A percentile compares a stretch with the other conserved stretches of the same genome.
Evolutionary conservation across 1,140 invertebrate genomes (phyloP).

Genomic region (Formica exsecta): DNA sequence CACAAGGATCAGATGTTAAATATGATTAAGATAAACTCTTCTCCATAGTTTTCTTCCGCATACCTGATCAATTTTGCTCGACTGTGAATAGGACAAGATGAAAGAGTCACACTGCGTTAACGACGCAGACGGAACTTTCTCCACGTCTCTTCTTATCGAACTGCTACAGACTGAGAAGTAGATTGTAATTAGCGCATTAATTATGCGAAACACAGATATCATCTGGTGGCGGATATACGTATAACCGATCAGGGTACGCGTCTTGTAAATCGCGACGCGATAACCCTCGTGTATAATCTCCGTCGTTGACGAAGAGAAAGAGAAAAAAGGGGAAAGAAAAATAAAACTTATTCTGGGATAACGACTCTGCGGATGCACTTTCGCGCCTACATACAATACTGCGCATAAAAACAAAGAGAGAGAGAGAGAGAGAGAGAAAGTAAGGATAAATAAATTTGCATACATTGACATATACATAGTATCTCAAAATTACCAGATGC

Average conservation of each 20-base stretch:
- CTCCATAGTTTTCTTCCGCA: neutral
- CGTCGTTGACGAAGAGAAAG: neutral
- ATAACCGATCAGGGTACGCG: slow-evolving; percentile 30
- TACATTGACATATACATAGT: neutral
- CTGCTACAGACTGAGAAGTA: neutral
- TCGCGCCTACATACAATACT: neutral
- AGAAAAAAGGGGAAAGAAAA: neutral
- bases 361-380: slow-evolving; percentile 15
- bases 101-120: neutral
- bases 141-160: slow-evolving; percentile 35
- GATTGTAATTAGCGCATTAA: slow-evolving; percentile 63
- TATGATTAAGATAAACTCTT: neutral
- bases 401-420: neutral
- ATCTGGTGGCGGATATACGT: slow-evolving; percentile 1
- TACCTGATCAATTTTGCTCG: neutral
- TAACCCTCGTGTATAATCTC: slow-evolving; percentile 47
- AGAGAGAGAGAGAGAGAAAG: neutral
- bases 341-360: neutral
- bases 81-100: neutral
- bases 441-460: neutral
- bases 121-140: neutral
- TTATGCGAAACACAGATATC: slow-evolving; percentile 52
- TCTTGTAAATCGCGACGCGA: slow-evolving; percentile 35
- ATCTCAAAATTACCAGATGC: no score
- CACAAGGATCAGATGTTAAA: neutral